Evolutionary conservation across 2,888 invertebrate species (phyloP), one percentile per base, ranked within the genome.

Genomic region (Erebia aethiops): DNA sequence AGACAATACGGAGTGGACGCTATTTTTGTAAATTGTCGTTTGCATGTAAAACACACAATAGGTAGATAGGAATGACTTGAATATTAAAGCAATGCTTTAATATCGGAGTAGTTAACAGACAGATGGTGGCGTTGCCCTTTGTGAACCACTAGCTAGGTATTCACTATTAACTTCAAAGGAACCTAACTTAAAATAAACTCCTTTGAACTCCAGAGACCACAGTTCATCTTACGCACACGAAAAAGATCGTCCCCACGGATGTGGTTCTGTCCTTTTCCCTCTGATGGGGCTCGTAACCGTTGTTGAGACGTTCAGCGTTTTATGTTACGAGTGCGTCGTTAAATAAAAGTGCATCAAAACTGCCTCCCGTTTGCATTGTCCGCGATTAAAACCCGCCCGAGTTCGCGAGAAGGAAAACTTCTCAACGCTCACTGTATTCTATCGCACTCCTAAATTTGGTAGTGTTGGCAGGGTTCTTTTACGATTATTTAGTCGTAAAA

Each of bases 401-500:
- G 80, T 86, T 80, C 68, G 80, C 79, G 81, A 82, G 74, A 71
- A 75, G 71, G 49, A 49, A 75, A 69, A 69, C 73, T 73, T 75
- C 78, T 52, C 73, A 41, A 21, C 71, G 58, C 62, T 64, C 49
- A 71, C 75, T 79, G 74, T 73, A 77, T 76, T 74, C 72, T 73
- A 75, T 73, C 77, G 9, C 75, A 74, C 81, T 76, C 82, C 82
- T 79, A 78, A 85, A 89, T 81, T 83, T 77, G 78, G 89, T 77
- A 85, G 86, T 79, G 71, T 86, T 83, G 81, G 79, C 88, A 83
- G 88, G 91, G 91, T 89, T 91, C 92, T 89, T 93, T 93, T 94
- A 94, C 94, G 94, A 93, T 93, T 94, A 94, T 94, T 93, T 93
- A 94, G 93, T 93, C 93, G 92, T 94, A 94, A 94, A 94, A 94